These are phyloP conservation scores for Indicator maculatus DNA, from an alignment of 2,113 vertebrate genomes.

Conservation along the genomic window DNA sequence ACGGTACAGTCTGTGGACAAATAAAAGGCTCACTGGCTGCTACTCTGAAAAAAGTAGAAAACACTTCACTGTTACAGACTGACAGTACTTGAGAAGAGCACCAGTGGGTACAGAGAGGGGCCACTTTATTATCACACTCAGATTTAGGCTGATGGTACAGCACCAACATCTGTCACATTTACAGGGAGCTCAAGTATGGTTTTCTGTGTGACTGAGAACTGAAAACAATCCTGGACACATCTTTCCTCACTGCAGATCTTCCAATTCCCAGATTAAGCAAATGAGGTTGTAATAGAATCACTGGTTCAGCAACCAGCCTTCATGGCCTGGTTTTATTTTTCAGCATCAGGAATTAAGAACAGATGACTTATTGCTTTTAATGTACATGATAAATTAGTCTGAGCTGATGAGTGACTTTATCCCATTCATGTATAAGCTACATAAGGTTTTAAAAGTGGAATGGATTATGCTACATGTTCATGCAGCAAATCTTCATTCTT, in stretches of 20 bases:
- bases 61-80: background rate
- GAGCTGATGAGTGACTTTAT: background rate
- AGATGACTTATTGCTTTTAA: constrained; percentile 45
- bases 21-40: background rate
- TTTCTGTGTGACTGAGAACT: background rate
- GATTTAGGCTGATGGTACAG: accelerated
- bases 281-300: background rate
- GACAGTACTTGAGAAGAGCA: background rate
- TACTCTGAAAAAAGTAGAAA: background rate
- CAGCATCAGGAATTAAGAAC: background rate
- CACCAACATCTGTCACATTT: background rate
- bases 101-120: background rate
- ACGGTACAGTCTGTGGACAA: background rate
- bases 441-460: background rate
- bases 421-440: background rate
- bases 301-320: background rate
- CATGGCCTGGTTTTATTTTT: background rate
- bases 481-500: background rate
- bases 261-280: background rate
- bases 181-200: background rate
- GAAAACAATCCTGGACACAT: background rate
- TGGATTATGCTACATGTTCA: constrained; percentile 21
- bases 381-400: background rate
- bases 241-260: background rate
- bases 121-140: background rate